A percentile compares a stretch with the other conserved stretches of the same genome.
Conservation (phyloP, 1,140 invertebrate species). For the Hermatobates lingyangjiaoensis region DNA sequence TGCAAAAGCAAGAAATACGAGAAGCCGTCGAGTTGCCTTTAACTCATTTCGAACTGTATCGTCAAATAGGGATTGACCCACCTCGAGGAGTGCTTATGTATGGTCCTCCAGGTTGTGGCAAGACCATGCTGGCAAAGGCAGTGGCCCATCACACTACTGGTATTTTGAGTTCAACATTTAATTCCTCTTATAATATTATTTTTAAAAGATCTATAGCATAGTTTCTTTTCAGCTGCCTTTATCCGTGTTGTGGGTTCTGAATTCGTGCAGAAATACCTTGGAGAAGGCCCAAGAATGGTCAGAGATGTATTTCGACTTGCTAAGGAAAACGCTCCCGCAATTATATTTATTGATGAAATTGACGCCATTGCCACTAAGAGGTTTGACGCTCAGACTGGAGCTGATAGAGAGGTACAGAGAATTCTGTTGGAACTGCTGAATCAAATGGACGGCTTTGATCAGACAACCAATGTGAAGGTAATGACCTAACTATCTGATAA, state of each 20-base stretch:
- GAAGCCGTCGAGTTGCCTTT: constrained; percentile 96
- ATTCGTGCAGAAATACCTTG: constrained; percentile 98
- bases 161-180: constrained; percentile 21
- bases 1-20: constrained; percentile 97
- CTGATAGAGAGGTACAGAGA: constrained; percentile 96
- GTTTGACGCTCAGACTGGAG: constrained; percentile 97
- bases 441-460: constrained; percentile 99
- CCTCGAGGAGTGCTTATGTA: constrained; percentile 96
- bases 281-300: constrained; percentile 98
- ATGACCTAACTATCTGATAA: no score
- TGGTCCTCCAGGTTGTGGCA: constrained; percentile 90
- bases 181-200: not conserved
- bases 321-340: constrained; percentile 97
- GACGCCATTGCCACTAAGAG: constrained; percentile 97
- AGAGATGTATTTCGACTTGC: constrained; percentile 95
- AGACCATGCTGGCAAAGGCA: constrained; percentile 98
- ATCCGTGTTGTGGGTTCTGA: constrained; percentile 97
- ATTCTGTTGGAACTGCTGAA: constrained; percentile 94
- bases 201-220: constrained; percentile 5
- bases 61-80: constrained; percentile 94
- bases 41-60: constrained; percentile 97
- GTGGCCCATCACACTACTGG: constrained; percentile 94
- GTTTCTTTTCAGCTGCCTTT: constrained; percentile 61
- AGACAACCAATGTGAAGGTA: constrained; percentile 97
- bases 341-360: constrained; percentile 98